Percentiles rank a stretch among this genome's conserved stretches.
Evolutionary conservation across 1,140 invertebrate genomes (phyloP).

Genomic region (Idris sp.): DNA sequence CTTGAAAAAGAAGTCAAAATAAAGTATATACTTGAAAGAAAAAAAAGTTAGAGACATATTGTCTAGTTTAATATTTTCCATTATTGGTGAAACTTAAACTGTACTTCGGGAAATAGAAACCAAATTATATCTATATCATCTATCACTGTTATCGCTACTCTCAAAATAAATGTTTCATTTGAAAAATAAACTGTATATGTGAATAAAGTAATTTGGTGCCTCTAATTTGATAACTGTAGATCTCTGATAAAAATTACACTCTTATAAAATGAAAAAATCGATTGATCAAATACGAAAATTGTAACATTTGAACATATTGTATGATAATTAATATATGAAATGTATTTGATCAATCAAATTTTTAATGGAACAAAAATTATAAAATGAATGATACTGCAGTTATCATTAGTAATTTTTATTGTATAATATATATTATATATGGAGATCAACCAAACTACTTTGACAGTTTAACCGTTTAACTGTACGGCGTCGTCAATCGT

Average conservation of each 20-base stretch:
- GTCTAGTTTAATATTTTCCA: conserved; percentile 55
- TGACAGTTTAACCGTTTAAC: conserved; percentile 2
- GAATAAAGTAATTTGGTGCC: conserved; percentile 15
- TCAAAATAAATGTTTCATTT: conserved; percentile 62
- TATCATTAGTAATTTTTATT: background rate
- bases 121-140: conserved; percentile 57
- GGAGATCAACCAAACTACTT: conserved; percentile 1
- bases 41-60: conserved; percentile 45
- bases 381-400: too few species aligned
- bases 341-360: background rate
- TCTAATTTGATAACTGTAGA: too few species aligned
- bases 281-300: too few species aligned
- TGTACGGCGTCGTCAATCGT: too few species aligned
- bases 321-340: background rate
- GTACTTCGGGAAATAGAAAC: conserved; percentile 43
- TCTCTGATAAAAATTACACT: too few species aligned
- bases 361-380: background rate
- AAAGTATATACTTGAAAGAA: conserved; percentile 52
- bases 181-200: conserved; percentile 33
- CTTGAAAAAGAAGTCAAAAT: conserved; percentile 43
- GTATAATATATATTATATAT: too few species aligned
- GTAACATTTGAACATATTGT: too few species aligned
- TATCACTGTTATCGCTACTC: conserved; percentile 63
- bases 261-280: too few species aligned
- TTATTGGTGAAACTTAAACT: conserved; percentile 29